Percentiles rank a stretch among this genome's conserved stretches.
Conservation (phyloP, 2,797 vertebrate genomes). For the Macropodus opercularis region DNA sequence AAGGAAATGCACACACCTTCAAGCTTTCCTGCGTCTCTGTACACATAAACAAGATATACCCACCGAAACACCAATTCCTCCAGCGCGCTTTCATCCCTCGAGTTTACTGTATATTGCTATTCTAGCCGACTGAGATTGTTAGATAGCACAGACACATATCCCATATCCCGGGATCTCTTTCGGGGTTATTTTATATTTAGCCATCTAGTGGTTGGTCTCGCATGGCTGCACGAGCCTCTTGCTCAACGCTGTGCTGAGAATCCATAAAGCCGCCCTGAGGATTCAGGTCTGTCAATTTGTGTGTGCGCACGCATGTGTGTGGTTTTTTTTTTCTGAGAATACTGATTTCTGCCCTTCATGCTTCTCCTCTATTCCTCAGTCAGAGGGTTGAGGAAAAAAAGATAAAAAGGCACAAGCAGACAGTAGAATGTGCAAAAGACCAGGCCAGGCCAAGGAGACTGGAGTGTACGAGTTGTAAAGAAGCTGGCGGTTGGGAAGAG, state of each 20-base stretch:
- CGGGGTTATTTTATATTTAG: constrained; percentile 70
- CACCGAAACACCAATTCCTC: constrained; percentile 31
- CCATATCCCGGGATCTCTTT: constrained; percentile 66
- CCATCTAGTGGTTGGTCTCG: constrained; percentile 68
- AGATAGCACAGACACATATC: constrained; percentile 58
- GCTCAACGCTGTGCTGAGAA: constrained; percentile 57
- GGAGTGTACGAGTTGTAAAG: constrained; percentile 2
- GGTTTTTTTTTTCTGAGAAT: constrained; percentile 39
- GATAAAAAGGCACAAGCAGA: constrained; percentile 20
- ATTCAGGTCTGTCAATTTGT: constrained; percentile 66
- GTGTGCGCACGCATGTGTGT: no score
- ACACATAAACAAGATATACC: constrained; percentile 41
- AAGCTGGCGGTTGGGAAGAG: constrained; percentile 18
- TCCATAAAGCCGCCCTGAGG: constrained; percentile 70
- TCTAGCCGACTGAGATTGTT: constrained; percentile 56
- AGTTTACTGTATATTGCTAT: constrained; percentile 63
- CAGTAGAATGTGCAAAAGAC: constrained; percentile 20
- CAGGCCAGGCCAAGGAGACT: constrained; percentile 3
- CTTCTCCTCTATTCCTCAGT: constrained; percentile 48
- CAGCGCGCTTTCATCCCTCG: constrained; percentile 29
- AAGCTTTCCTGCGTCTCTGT: constrained; percentile 16
- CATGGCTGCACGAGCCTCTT: constrained; percentile 65
- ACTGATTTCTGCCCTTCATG: constrained; percentile 68
- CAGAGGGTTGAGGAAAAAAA: constrained; percentile 20
- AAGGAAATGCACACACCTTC: constrained; percentile 25